phyloP scores from a whole-genome alignment of 1,140 invertebrate species.

The Caenorhabditis inopinata region DNA sequence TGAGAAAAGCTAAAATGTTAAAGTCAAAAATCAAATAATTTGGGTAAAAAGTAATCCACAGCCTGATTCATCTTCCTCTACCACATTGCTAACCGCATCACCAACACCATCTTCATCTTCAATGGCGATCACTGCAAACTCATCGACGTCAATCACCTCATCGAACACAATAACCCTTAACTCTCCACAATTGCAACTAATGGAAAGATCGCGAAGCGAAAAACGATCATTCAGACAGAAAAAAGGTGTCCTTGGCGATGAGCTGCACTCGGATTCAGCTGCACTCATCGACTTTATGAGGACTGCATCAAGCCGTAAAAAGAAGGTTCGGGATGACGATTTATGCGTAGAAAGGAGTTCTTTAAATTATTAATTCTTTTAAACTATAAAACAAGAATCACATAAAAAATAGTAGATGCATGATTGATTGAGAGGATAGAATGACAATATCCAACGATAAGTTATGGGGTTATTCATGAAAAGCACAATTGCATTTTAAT shows the following conservation, averaged over 20 bases:
- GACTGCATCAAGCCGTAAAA: conserved; percentile 41
- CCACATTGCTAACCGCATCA: conserved; percentile 28
- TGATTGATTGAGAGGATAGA: not conserved
- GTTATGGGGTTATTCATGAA: not conserved
- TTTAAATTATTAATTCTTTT: too few relatives aligned
- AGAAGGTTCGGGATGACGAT: too few relatives aligned
- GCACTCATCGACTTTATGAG: conserved; percentile 56
- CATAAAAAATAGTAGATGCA: too few relatives aligned
- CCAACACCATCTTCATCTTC: conserved; percentile 25
- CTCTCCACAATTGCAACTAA: not conserved
- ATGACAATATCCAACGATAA: not conserved
- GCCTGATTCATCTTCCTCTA: conserved; percentile 14
- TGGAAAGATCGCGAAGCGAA: conserved; percentile 46
- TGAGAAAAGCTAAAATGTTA: too few relatives aligned
- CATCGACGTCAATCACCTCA: not conserved
- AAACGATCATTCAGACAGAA: conserved; percentile 62
- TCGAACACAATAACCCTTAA: not conserved
- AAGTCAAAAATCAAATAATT: not conserved
- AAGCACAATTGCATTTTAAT: too few relatives aligned
- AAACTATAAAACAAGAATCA: too few relatives aligned
- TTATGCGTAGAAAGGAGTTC: too few relatives aligned
- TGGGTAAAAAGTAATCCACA: not conserved
- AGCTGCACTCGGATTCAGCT: conserved; percentile 56
- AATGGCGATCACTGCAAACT: not conserved
- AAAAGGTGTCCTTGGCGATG: conserved; percentile 36